phyloP scores from a whole-genome alignment of 2,888 invertebrate species.

The Pherbina coryleti region DNA sequence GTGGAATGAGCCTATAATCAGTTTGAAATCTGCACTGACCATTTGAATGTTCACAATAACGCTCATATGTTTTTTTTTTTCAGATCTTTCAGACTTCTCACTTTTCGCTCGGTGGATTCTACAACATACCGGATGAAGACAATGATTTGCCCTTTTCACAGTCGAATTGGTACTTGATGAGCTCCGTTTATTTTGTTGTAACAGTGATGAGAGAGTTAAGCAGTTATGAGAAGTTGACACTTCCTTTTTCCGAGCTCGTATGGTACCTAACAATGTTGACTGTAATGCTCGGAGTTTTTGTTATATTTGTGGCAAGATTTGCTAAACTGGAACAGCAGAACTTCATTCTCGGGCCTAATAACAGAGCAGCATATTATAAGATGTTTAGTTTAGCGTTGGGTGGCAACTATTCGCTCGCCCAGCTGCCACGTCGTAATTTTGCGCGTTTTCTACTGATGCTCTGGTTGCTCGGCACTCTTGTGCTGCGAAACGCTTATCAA shows the following conservation, averaged over 20 bases:
- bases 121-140: slow-evolving; percentile 50
- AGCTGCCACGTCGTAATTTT: slow-evolving; percentile 53
- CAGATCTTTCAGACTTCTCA: slow-evolving; percentile 58
- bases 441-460: slow-evolving; percentile 55
- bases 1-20: too few species aligned
- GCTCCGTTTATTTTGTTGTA: slow-evolving; percentile 56
- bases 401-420: slow-evolving; percentile 43
- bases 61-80: too few species aligned
- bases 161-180: slow-evolving; percentile 56
- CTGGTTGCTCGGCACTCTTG: slow-evolving; percentile 56
- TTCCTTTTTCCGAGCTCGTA: slow-evolving; percentile 55
- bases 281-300: slow-evolving; percentile 46
- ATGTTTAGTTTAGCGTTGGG: slow-evolving; percentile 52
- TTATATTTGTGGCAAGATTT: slow-evolving; percentile 36
- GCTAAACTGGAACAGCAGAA: background rate
- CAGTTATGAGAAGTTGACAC: slow-evolving; percentile 57
- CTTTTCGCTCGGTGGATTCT: slow-evolving; percentile 58
- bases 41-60: too few species aligned
- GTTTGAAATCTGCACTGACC: too few species aligned
- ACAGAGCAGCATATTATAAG: slow-evolving; percentile 50
- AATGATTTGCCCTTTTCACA: slow-evolving; percentile 52
- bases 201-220: slow-evolving; percentile 55
- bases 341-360: slow-evolving; percentile 13
- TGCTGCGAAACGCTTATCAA: slow-evolving; percentile 62
- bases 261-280: slow-evolving; percentile 53